These are phyloP conservation scores for Mormyrops boulengeri DNA, from an alignment of 2,797 vertebrate genomes.

Conservation along the genomic window DNA sequence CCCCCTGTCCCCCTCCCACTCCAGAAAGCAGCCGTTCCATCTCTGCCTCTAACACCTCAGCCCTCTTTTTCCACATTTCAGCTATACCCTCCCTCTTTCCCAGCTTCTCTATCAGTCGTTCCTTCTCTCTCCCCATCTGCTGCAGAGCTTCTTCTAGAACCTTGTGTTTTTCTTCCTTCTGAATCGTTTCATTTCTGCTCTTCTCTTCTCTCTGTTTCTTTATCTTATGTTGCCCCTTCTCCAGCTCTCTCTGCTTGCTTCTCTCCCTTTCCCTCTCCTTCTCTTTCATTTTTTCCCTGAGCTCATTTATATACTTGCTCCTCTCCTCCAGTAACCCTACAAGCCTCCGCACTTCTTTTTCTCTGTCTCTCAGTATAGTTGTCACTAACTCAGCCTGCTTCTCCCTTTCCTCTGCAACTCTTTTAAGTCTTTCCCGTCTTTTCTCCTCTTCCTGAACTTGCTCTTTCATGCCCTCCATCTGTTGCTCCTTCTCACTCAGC, in stretches of 20 bases:
- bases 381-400: conserved; percentile 11
- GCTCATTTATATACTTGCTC: background rate
- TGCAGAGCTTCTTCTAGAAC: background rate
- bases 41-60: conserved; percentile 19
- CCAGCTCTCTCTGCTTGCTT: background rate
- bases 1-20: background rate
- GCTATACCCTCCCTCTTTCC: conserved; percentile 18
- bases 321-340: background rate
- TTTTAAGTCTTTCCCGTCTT: conserved; percentile 20
- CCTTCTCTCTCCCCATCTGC: conserved; percentile 5
- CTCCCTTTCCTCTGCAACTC: conserved; percentile 19
- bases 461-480: conserved; percentile 18
- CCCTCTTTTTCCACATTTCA: conserved; percentile 11
- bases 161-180: background rate
- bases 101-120: background rate
- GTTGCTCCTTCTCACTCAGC: conserved; percentile 25
- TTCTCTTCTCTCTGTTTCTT: background rate
- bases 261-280: background rate
- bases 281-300: conserved; percentile 11
- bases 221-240: background rate
- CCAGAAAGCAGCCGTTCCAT: background rate
- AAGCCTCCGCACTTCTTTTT: conserved; percentile 8
- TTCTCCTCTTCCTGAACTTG: conserved; percentile 1
- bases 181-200: background rate
- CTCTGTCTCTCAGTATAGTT: conserved; percentile 6